Percentiles rank a stretch among this genome's conserved stretches.
These are phyloP conservation scores for Amphimallon solstitiale DNA, from an alignment of 2,888 invertebrate species.

Conservation along the genomic window DNA sequence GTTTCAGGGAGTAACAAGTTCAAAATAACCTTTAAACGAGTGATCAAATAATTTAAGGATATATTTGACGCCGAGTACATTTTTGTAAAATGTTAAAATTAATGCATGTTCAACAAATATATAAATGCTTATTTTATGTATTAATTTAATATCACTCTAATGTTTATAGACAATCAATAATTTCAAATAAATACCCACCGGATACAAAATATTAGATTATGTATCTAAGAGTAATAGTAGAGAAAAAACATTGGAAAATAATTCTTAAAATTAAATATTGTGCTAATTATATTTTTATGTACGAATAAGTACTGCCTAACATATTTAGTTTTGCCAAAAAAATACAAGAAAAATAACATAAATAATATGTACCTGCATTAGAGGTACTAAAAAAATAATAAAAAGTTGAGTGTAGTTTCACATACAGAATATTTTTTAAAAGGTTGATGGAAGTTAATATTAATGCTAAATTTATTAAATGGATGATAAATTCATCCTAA, in stretches of 20 bases:
- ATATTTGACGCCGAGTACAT: too few species aligned
- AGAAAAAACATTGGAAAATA: constrained; percentile 10
- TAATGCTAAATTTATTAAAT: background rate
- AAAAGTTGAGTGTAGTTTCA: background rate
- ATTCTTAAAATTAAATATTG: constrained; percentile 41
- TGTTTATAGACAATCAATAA: constrained; percentile 21
- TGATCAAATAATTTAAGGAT: too few species aligned
- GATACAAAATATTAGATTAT: constrained; percentile 11
- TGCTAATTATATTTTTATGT: constrained; percentile 54
- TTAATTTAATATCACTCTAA: too few species aligned
- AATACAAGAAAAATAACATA: constrained; percentile 35
- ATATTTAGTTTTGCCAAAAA: constrained; percentile 55
- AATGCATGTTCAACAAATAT: too few species aligned
- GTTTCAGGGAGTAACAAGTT: too few species aligned
- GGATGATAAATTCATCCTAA: background rate
- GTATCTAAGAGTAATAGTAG: constrained; percentile 13
- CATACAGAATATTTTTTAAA: constrained; percentile 19
- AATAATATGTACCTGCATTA: constrained; percentile 8
- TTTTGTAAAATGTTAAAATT: too few species aligned
- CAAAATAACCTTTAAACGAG: too few species aligned
- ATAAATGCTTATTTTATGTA: too few species aligned
- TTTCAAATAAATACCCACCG: background rate
- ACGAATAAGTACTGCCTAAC: constrained; percentile 48
- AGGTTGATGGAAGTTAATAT: background rate
- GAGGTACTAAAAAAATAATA: constrained; percentile 17